Evolutionary conservation across 2,113 vertebrate genomes (phyloP).

Genomic region (Acanthochromis polyacanthus): DNA sequence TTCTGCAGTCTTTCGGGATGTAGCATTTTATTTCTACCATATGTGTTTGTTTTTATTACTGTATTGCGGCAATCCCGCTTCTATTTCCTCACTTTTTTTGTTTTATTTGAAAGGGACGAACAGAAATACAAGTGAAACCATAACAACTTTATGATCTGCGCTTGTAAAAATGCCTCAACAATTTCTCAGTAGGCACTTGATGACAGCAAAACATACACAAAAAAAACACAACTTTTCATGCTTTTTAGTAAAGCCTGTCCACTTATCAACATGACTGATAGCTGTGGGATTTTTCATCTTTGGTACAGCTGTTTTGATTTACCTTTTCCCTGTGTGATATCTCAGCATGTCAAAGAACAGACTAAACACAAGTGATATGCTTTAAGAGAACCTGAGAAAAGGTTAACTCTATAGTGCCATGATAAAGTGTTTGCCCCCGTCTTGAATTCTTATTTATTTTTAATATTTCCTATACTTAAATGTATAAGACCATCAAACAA

Average conservation of each 20-base stretch:
- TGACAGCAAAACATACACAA: slow-evolving; percentile 33
- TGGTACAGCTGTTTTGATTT: slow-evolving; percentile 67
- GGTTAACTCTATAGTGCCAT: slow-evolving; percentile 27
- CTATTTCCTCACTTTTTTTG: not conserved
- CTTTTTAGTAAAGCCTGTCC: slow-evolving; percentile 32
- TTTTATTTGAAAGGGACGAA: slow-evolving; percentile 21
- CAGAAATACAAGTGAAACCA: slow-evolving; percentile 5
- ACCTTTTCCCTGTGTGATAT: slow-evolving; percentile 63
- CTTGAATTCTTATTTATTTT: no score
- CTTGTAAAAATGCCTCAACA: slow-evolving; percentile 17
- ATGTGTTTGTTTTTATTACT: slow-evolving; percentile 16
- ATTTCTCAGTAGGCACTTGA: slow-evolving; percentile 21
- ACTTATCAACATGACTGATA: slow-evolving; percentile 56
- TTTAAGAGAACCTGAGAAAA: slow-evolving; percentile 37
- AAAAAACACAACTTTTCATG: slow-evolving; percentile 21
- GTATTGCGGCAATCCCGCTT: not conserved
- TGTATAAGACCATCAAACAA: no score
- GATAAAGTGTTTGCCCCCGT: no score
- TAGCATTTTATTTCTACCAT: not conserved
- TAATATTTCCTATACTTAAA: no score
- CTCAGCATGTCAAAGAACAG: slow-evolving; percentile 62
- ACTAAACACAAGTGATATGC: slow-evolving; percentile 70
- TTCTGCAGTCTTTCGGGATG: not conserved
- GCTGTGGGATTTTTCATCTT: slow-evolving; percentile 65
- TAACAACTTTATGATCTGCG: slow-evolving; percentile 26